Conservation (phyloP, 2,797 vertebrate species). For the Hippopotamyrus pictus region DNA sequence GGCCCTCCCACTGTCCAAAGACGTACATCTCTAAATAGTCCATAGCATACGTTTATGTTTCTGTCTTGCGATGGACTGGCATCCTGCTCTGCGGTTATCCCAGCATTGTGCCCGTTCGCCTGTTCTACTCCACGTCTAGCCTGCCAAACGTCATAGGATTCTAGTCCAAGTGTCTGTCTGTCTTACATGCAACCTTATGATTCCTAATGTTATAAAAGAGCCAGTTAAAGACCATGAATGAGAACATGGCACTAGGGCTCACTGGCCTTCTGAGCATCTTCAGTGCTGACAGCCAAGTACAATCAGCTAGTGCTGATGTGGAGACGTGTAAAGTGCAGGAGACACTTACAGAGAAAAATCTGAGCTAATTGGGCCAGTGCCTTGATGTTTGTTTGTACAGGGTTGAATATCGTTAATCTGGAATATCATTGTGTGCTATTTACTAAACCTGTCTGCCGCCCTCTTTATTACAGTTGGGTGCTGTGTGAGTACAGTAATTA, state of each 20-base stretch:
- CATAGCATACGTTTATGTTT: not conserved
- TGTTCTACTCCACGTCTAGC: not conserved
- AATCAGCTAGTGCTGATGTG: not conserved
- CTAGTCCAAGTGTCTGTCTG: not conserved
- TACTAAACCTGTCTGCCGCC: not conserved
- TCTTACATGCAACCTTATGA: not conserved
- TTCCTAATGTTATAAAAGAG: not conserved
- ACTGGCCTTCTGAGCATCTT: not conserved
- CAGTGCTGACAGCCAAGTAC: not conserved
- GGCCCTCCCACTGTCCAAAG: not conserved
- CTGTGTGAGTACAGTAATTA: conserved; percentile 84
- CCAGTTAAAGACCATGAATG: not conserved
- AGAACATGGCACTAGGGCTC: not conserved
- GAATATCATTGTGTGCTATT: not conserved
- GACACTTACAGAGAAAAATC: not conserved
- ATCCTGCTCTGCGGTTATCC: not conserved
- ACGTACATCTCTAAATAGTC: not conserved
- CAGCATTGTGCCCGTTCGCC: not conserved
- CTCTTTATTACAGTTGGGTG: conserved; percentile 73
- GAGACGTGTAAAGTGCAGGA: not conserved
- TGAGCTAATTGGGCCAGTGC: not conserved
- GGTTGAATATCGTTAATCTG: not conserved
- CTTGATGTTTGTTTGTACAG: not conserved
- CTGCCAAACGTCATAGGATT: not conserved
- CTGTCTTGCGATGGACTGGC: not conserved